Conservation (phyloP, 2,888 invertebrate genomes). For the Caenorhabditis japonica region DNA sequence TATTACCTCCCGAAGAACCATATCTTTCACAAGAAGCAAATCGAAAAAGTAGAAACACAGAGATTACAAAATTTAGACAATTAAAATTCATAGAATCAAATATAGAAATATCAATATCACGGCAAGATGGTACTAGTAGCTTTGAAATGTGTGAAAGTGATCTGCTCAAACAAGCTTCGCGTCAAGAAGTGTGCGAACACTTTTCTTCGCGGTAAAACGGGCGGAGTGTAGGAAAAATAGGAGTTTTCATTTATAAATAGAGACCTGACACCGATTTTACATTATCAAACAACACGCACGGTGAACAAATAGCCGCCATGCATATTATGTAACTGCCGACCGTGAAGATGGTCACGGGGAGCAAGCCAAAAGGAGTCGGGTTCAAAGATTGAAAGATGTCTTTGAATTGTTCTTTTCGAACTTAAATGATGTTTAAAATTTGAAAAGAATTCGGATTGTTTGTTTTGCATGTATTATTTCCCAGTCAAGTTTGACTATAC, state of each 20-base stretch:
- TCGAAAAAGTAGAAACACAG: slow-evolving; percentile 4
- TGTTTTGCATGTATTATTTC: too few relatives aligned
- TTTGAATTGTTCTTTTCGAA: too few relatives aligned
- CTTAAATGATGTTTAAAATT: too few relatives aligned
- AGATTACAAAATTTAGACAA: too few relatives aligned
- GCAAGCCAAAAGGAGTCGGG: slow-evolving; percentile 8
- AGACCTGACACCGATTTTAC: slow-evolving; percentile 35
- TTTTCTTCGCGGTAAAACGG: slow-evolving; percentile 9
- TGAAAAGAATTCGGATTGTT: too few relatives aligned
- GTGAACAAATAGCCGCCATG: slow-evolving; percentile 45
- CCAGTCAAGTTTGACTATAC: too few relatives aligned
- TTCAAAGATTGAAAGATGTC: too few relatives aligned
- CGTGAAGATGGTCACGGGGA: slow-evolving; percentile 20
- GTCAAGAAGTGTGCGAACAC: slow-evolving; percentile 43
- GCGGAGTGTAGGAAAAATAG: too few relatives aligned
- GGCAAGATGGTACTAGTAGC: slow-evolving; percentile 26
- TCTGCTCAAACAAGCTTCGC: slow-evolving; percentile 36
- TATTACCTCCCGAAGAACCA: slow-evolving; percentile 32
- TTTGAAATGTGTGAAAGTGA: too few relatives aligned
- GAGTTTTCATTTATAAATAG: slow-evolving; percentile 38
- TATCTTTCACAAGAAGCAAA: slow-evolving; percentile 23
- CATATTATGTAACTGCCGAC: slow-evolving; percentile 23
- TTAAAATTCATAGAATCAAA: too few relatives aligned
- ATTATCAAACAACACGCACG: slow-evolving; percentile 55
- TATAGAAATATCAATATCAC: too few relatives aligned